Percentiles rank a stretch among this genome's conserved stretches.
Evolutionary conservation across 2,888 invertebrate genomes (phyloP).

Genomic region (Allolobophora icterica): DNA sequence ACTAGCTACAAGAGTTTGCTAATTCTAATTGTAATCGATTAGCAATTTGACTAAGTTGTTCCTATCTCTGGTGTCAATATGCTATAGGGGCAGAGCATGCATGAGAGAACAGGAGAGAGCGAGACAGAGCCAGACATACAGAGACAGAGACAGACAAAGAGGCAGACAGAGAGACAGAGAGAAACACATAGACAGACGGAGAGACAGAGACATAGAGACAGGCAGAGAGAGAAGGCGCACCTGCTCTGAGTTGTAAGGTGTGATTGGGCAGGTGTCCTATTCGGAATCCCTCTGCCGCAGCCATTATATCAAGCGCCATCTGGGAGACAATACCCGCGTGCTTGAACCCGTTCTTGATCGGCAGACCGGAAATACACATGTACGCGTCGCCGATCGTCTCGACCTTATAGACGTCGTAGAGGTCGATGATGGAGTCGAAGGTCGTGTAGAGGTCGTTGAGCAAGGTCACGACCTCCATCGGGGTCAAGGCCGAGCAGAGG

Average conservation of each 20-base stretch:
- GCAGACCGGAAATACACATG: conserved; percentile 17
- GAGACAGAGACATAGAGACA: too few species aligned
- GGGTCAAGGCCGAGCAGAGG: conserved; percentile 43
- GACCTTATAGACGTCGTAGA: conserved; percentile 1
- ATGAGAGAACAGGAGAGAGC: too few species aligned
- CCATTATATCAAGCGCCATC: conserved; percentile 46
- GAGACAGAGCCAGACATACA: too few species aligned
- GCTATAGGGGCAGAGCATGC: too few species aligned
- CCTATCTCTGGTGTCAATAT: too few species aligned
- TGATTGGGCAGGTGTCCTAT: conserved; percentile 43
- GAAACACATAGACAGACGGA: too few species aligned
- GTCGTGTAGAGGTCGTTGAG: conserved; percentile 39
- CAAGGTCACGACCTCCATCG: conserved; percentile 46
- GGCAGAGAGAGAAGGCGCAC: conserved; percentile 26
- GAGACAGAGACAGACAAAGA: too few species aligned
- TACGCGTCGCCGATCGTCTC: background rate
- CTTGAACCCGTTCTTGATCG: conserved; percentile 40
- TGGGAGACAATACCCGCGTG: conserved; percentile 42
- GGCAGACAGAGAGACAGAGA: too few species aligned
- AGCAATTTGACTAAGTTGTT: too few species aligned
- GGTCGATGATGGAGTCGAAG: conserved; percentile 12
- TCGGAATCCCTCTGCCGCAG: conserved; percentile 34
- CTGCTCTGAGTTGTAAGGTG: conserved; percentile 41
- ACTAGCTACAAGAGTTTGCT: too few species aligned
- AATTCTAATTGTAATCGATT: too few species aligned